These are phyloP conservation scores for Leptopilina drosophilae DNA, from an alignment of 2,888 invertebrate genomes.

Conservation along the genomic window DNA sequence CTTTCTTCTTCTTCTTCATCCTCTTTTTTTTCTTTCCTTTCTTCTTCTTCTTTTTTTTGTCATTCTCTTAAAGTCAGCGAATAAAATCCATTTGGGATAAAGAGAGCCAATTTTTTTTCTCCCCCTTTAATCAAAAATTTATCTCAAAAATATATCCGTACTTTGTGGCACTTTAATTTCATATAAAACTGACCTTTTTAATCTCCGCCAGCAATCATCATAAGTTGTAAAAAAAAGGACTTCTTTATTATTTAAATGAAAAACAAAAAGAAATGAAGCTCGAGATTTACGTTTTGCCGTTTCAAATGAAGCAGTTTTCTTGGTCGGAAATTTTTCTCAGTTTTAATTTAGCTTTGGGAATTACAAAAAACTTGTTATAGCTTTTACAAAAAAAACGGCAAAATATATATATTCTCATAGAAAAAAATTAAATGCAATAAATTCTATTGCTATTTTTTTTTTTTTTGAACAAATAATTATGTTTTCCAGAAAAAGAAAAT, in stretches of 20 bases:
- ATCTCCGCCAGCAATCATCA: background rate
- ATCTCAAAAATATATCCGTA: too few species aligned
- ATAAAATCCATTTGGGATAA: background rate
- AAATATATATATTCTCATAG: background rate
- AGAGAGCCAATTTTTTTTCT: too few species aligned
- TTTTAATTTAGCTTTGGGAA: background rate
- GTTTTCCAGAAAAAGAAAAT: too few species aligned
- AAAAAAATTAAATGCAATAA: background rate
- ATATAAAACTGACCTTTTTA: background rate
- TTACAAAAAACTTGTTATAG: slow-evolving; percentile 1
- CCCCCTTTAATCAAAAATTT: too few species aligned
- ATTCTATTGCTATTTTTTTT: too few species aligned
- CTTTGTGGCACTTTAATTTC: too few species aligned
- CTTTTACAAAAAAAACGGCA: background rate
- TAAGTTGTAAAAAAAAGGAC: background rate
- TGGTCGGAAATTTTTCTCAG: slow-evolving; percentile 8
- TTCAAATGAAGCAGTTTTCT: background rate
- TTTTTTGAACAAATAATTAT: too few species aligned
- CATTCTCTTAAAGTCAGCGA: background rate
- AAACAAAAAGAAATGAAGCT: background rate
- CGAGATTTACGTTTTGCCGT: background rate
- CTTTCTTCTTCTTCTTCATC: background rate
- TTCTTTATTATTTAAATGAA: background rate
- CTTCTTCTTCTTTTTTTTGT: background rate
- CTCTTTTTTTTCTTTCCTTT: background rate